phyloP scores from a whole-genome alignment of 2,888 invertebrate genomes.

The Proisotoma minuta region DNA sequence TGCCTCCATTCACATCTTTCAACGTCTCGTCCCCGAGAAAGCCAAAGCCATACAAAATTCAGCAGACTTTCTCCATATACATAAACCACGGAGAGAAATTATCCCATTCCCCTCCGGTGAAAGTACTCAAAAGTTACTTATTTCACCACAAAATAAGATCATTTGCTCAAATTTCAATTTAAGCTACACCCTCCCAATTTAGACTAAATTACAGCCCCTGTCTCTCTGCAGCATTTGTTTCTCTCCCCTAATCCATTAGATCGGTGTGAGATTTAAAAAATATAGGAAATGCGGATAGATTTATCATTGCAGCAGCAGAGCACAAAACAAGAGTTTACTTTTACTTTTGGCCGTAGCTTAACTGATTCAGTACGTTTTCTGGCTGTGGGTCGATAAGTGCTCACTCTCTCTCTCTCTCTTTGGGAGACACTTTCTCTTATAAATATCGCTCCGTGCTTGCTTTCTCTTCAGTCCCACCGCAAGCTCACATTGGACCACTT shows the following conservation, averaged over 20 bases:
- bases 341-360: too few relatives aligned
- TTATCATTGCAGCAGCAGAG: too few relatives aligned
- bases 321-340: background rate
- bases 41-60: background rate
- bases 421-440: background rate
- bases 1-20: background rate
- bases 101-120: background rate
- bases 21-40: background rate
- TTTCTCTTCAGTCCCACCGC: conserved; percentile 11
- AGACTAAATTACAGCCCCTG: too few relatives aligned
- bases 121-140: background rate
- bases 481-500: too few relatives aligned
- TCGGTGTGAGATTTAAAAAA: too few relatives aligned
- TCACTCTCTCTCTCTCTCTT: conserved; percentile 7
- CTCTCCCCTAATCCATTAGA: too few relatives aligned
- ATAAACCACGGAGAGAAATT: background rate
- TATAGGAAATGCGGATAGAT: too few relatives aligned
- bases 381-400: conserved; percentile 25
- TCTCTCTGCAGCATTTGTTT: too few relatives aligned
- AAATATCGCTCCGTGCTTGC: background rate
- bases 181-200: too few relatives aligned
- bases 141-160: too few relatives aligned
- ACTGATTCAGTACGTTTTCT: background rate
- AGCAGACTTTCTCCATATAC: background rate
- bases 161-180: too few relatives aligned